Base-by-base conservation (phyloP, 2,113 vertebrate species). In the Pan paniscus region DNA sequence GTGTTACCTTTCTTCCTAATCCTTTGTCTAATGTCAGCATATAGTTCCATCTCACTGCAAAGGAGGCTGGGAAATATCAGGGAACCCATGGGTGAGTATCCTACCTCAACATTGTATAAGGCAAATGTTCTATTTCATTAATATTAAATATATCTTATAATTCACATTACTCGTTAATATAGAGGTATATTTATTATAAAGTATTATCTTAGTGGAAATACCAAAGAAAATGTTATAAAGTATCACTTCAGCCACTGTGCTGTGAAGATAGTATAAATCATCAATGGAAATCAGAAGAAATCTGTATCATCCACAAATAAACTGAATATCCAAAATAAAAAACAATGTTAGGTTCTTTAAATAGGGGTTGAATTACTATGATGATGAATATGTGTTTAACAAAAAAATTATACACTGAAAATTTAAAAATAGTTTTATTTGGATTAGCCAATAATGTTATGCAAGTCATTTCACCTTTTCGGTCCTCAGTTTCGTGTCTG, bases 361-460 rank as follows among this genome's bases (percentile, higher is more conserved):
- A 43, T 43, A 73, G 5, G 27, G 1, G 20, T 86, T 30, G 35
- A 96, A 38, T 57, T 83, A 59, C 3, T 72, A 38, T 18, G 27
- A 70, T 57, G 1, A 64, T 61, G 12, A 85, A 9, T n/a, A 67
- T 38, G 16, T 68, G 16, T 48, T 70, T 94, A 52, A 75, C 1
- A n/a, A 59, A 89, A 89, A 94, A 94, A 72, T 46, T 89, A 35
- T 43, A 90, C 17, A 40, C 43, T 86, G 35, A 86, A 64, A 5
- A 30, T 64, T 12, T 18, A 92, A 80, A 82, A 64, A 20, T 78
- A 89, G 38, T 88, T 80, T 82, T 94, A 50, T 61, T 94, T 35
- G 13, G 13, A 79, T 43, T 70, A 87, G 13, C 11, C 38, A 59
- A 46, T 43, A 94, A 55, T 55, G 22, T 32, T 46, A 48, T 76